A percentile compares a stretch with the other conserved stretches of the same genome.
These are phyloP conservation scores for Premnoplex brunnescens DNA, from an alignment of 2,797 vertebrate genomes.

Conservation along the genomic window DNA sequence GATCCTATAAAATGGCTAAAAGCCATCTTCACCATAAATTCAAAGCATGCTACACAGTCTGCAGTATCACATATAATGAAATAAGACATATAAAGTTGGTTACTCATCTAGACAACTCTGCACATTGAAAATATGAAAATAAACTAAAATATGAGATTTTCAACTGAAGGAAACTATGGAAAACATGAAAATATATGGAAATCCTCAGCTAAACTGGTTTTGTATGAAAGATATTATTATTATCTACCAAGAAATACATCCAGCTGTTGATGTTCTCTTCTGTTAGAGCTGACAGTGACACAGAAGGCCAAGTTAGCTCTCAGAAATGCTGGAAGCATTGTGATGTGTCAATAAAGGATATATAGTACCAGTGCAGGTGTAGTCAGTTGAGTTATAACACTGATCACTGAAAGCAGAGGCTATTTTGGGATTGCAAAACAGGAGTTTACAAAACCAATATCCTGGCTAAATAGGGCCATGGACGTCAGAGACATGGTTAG, in stretches of 20 bases:
- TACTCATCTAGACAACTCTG: background rate
- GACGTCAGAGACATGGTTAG: background rate
- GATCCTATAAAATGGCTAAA: background rate
- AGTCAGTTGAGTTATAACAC: background rate
- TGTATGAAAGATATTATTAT: background rate
- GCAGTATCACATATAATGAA: background rate
- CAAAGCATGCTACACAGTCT: background rate
- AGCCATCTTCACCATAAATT: background rate
- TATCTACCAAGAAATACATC: constrained; percentile 3
- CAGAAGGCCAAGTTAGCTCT: background rate
- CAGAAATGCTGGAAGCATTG: background rate
- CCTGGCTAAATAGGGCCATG: background rate
- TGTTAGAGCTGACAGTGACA: background rate
- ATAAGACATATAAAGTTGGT: background rate
- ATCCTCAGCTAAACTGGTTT: background rate
- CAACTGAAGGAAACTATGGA: background rate
- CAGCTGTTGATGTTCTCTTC: background rate
- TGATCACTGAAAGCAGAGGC: background rate
- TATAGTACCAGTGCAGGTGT: background rate
- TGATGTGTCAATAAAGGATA: background rate
- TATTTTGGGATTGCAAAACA: background rate
- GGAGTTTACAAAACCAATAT: background rate
- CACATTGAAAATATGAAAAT: constrained; percentile 38
- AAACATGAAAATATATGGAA: constrained; percentile 35
- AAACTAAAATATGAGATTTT: background rate